phyloP scores from a whole-genome alignment of 2,888 invertebrate genomes.

The Cantharis flavilabris region DNA sequence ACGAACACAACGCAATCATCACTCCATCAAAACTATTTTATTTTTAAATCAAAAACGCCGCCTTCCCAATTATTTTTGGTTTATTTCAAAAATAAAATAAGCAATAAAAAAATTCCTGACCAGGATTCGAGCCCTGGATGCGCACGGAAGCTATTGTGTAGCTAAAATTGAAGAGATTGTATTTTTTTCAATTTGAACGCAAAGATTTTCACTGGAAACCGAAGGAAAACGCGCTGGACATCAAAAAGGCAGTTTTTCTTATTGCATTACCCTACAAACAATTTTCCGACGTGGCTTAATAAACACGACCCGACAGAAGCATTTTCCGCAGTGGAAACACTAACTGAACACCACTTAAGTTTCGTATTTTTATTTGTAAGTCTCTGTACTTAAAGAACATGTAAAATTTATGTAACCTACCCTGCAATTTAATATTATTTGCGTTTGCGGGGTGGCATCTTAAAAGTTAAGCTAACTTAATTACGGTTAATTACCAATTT shows the following conservation, averaged over 20 bases:
- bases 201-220: background rate
- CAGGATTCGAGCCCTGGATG: background rate
- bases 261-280: constrained; percentile 23
- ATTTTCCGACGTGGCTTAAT: constrained; percentile 18
- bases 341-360: constrained; percentile 17
- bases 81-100: background rate
- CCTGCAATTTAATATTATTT: background rate
- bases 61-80: background rate
- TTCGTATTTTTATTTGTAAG: constrained; percentile 10
- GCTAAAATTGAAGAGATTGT: background rate
- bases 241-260: constrained; percentile 21
- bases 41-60: background rate
- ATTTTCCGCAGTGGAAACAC: constrained; percentile 22
- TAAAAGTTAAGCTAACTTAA: background rate
- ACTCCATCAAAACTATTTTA: constrained; percentile 17
- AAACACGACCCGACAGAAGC: constrained; percentile 22
- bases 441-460: background rate
- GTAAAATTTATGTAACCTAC: background rate
- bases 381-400: background rate
- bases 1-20: constrained; percentile 19
- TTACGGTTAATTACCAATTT: background rate
- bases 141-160: background rate
- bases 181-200: background rate
- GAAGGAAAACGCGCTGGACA: constrained; percentile 1
- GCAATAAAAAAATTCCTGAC: background rate